phyloP scores from a whole-genome alignment of 2,797 vertebrate species.

The Mormyrus hasselquistii region DNA sequence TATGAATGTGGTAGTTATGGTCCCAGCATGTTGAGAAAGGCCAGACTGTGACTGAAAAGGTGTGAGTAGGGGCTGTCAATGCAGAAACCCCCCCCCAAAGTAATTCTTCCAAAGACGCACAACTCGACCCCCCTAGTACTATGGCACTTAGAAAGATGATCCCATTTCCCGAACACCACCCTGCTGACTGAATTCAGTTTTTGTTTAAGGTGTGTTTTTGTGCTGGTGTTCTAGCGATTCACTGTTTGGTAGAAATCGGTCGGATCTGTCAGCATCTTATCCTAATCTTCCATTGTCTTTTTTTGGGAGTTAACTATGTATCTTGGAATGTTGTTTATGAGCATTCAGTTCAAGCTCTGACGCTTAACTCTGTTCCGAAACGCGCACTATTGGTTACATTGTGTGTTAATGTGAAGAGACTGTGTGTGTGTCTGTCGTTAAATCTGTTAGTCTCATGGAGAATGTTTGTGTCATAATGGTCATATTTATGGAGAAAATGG shows the following conservation, averaged over 20 bases:
- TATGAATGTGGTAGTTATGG: neutral
- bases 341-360: neutral
- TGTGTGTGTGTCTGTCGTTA: slow-evolving; percentile 20
- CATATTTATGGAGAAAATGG: slow-evolving; percentile 56
- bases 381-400: slow-evolving; percentile 6
- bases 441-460: slow-evolving; percentile 37
- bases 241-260: neutral
- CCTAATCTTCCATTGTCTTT: slow-evolving; percentile 19
- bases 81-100: neutral
- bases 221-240: neutral
- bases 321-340: slow-evolving; percentile 15
- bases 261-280: neutral
- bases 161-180: neutral
- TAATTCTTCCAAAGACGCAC: slow-evolving; percentile 2
- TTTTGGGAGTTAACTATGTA: slow-evolving; percentile 10
- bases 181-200: neutral
- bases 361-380: slow-evolving; percentile 17
- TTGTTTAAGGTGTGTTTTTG: neutral
- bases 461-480: slow-evolving; percentile 54
- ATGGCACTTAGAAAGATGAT: neutral
- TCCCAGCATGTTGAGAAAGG: neutral
- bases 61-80: neutral
- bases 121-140: neutral
- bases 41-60: neutral
- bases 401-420: slow-evolving; percentile 15